Percentiles rank a stretch among this genome's conserved stretches.
These are phyloP conservation scores for Scarus forsteni DNA, from an alignment of 2,797 vertebrate species.

Conservation along the genomic window DNA sequence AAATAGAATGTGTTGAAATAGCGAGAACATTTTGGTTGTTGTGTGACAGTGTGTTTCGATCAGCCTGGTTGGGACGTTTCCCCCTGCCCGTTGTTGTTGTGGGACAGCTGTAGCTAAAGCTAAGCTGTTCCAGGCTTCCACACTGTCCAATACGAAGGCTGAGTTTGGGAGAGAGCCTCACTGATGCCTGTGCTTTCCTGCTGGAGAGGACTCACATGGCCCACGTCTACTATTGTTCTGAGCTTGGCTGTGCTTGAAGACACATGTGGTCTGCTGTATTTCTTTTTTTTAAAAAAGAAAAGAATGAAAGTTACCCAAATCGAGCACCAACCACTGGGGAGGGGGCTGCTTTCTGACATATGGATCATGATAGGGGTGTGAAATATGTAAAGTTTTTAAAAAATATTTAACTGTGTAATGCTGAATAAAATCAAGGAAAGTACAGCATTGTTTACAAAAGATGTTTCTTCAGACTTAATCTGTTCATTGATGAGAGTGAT, in stretches of 20 bases:
- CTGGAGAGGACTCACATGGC: constrained; percentile 62
- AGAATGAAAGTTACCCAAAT: constrained; percentile 74
- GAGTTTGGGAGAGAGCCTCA: constrained; percentile 61
- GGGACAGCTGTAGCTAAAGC: constrained; percentile 33
- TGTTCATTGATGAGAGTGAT: no score
- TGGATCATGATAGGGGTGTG: constrained; percentile 19
- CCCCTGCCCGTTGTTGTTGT: constrained; percentile 44
- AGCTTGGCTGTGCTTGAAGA: constrained; percentile 34
- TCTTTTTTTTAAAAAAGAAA: constrained; percentile 44
- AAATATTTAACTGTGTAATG: no score
- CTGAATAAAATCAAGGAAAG: no score
- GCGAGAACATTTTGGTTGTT: constrained; percentile 42
- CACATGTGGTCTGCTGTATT: constrained; percentile 68
- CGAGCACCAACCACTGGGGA: constrained; percentile 50
- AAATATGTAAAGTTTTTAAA: no score
- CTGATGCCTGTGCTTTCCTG: constrained; percentile 62
- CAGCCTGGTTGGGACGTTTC: constrained; percentile 49
- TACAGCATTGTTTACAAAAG: no score
- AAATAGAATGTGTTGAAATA: constrained; percentile 29
- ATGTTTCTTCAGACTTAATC: no score
- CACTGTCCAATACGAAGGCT: constrained; percentile 45
- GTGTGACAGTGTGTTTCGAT: constrained; percentile 29
- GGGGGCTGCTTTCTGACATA: constrained; percentile 36
- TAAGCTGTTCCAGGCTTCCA: constrained; percentile 47
- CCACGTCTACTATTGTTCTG: constrained; percentile 72